phyloP scores from a whole-genome alignment of 1,140 invertebrate species.

The Leptestheria dahalacensis region DNA sequence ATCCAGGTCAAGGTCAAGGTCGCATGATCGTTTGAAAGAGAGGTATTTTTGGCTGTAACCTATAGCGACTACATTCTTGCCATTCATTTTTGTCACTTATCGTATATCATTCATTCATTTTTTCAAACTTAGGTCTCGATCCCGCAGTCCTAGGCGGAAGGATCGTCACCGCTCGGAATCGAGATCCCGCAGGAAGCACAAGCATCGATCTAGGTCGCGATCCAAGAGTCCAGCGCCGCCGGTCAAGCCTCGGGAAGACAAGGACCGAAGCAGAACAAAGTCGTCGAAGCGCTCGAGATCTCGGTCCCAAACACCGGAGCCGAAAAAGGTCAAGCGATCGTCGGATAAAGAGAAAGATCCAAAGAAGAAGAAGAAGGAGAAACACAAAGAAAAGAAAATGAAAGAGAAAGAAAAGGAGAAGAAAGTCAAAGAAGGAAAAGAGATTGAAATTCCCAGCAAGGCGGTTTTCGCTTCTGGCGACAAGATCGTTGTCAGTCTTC shows the following conservation, averaged over 20 bases:
- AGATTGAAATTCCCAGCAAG: conserved; percentile 33
- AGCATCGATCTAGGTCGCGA: not conserved
- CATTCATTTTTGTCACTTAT: not conserved
- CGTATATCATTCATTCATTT: not conserved
- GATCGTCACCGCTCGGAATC: conserved; percentile 1
- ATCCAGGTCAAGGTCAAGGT: conserved; percentile 22
- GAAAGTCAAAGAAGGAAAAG: conserved; percentile 20
- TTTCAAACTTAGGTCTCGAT: not conserved
- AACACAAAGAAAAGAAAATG: conserved; percentile 10
- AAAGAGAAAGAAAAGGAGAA: conserved; percentile 21
- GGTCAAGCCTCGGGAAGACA: conserved; percentile 1
- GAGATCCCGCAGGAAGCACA: not conserved
- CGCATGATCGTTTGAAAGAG: conserved; percentile 17
- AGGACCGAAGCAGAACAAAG: conserved; percentile 14
- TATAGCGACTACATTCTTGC: not conserved
- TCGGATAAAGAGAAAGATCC: conserved; percentile 7
- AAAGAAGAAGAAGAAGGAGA: conserved; percentile 26
- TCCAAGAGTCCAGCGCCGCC: not conserved
- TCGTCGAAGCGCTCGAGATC: conserved; percentile 26
- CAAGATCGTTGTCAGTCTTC: conserved; percentile 79
- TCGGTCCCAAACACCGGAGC: conserved; percentile 19
- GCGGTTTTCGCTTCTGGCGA: conserved; percentile 82
- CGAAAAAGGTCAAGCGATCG: conserved; percentile 1
- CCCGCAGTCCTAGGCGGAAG: conserved; percentile 3
- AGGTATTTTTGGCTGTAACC: not conserved